phyloP scores from a whole-genome alignment of 2,888 invertebrate species.

The Elysia crispata region DNA sequence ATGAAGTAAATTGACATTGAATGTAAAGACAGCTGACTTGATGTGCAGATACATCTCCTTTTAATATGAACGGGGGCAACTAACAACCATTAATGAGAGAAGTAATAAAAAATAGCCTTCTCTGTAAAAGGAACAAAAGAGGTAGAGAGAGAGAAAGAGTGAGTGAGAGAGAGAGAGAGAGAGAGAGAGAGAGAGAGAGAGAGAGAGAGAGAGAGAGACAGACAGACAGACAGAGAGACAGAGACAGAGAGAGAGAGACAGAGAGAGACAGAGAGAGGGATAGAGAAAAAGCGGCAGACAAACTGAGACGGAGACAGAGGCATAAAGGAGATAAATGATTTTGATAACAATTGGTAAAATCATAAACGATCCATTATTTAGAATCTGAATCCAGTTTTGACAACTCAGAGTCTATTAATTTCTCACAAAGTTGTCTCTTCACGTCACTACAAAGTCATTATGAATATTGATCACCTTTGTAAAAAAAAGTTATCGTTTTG shows the following conservation, averaged over 20 bases:
- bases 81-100: too few species aligned
- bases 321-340: not conserved
- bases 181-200: conserved; percentile 39
- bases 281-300: conserved; percentile 25
- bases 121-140: not conserved
- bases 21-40: not conserved
- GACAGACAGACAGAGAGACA: conserved; percentile 39
- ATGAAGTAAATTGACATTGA: too few species aligned
- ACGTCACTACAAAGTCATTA: not conserved
- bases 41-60: conserved; percentile 2
- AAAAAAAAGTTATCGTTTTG: not conserved
- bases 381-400: not conserved
- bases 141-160: too few species aligned
- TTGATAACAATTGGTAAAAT: not conserved
- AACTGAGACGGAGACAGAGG: conserved; percentile 30
- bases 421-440: too few species aligned
- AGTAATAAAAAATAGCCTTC: not conserved
- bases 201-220: conserved; percentile 34
- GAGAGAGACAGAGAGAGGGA: not conserved
- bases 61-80: too few species aligned
- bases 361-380: not conserved
- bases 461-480: not conserved
- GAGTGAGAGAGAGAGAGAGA: not conserved
- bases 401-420: not conserved
- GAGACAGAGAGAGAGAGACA: not conserved